These are phyloP conservation scores for Acrocephalus scirpaceus DNA, from an alignment of 2,797 vertebrate genomes.

Conservation along the genomic window DNA sequence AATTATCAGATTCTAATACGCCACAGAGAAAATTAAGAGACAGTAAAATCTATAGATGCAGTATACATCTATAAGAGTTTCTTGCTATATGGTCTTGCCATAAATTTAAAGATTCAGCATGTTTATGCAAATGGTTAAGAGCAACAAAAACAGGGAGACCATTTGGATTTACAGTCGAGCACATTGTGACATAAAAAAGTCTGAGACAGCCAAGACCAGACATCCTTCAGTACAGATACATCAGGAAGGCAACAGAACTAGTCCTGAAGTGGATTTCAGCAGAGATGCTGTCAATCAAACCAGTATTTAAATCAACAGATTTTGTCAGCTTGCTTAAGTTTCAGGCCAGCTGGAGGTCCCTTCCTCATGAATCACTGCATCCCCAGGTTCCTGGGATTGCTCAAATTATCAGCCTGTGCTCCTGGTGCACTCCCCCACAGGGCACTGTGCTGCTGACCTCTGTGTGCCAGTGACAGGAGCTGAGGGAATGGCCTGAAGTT, in stretches of 20 bases:
- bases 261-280: background rate
- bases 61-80: background rate
- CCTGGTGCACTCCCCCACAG: background rate
- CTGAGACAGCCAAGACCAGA: background rate
- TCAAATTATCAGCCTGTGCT: background rate
- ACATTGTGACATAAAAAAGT: background rate
- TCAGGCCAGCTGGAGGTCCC: background rate
- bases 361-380: background rate
- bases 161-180: background rate
- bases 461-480: background rate
- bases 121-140: background rate
- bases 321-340: background rate
- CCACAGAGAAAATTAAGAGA: constrained; percentile 9
- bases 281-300: background rate
- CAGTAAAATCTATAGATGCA: background rate
- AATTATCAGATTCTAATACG: background rate
- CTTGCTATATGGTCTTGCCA: background rate
- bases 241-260: background rate
- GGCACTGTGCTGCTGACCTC: background rate
- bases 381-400: background rate
- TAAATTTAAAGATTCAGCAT: background rate
- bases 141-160: background rate
- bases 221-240: background rate
- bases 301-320: constrained; percentile 16
- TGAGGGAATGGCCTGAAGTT: accelerated